Base-by-base conservation (phyloP, 2,113 vertebrate species). In the Prunella fulvescens region DNA sequence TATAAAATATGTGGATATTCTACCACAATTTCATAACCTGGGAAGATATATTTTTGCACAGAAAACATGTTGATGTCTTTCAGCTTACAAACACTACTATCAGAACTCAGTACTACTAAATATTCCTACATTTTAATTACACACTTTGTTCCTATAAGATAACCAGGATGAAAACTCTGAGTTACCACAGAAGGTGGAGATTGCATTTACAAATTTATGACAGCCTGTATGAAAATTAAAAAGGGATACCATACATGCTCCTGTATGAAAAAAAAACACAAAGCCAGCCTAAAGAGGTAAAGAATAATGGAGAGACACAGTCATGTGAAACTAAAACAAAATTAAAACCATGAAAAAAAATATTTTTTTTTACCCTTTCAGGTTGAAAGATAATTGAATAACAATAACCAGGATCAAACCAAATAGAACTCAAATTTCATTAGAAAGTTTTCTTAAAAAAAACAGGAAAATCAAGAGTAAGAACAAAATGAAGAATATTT, bases 1-100 rank as follows among this genome's bases (percentile, higher is more conserved):
- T 33, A 37, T 25, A 62, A 0, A 81, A 33, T 11, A 53, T 0
- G 0, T 37, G 28, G 18, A 54, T 71, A 71, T 93, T 54, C 20
- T 71, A 26, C 11, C 28, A 48, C 1, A 19, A 37, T 48, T 87
- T 45, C 51, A 54, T 35, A 51, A 17, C 7, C 35, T 60, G 5
- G 26, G 61, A 81, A 61, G 57, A 39, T 2, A 26, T 18, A 23
- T 54, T 78, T 78, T 87, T 47, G 8, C 26, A 58, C 10, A 25
- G 19, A 56, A 24, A 16, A 31, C 9, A 9, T 29, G 6, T n/a
- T 88, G 18, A 61, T 40, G 4, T 15, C 7, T 76, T 86, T 91
- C 53, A 67, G 33, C 14, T 60, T 19, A 28, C 20, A 40, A 42
- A 60, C 23, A 50, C 16, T 70, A 33, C 17, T 29, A 15, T 8